These are phyloP conservation scores for Cephalopholis sonnerati DNA, from an alignment of 2,113 vertebrate genomes.

Conservation along the genomic window DNA sequence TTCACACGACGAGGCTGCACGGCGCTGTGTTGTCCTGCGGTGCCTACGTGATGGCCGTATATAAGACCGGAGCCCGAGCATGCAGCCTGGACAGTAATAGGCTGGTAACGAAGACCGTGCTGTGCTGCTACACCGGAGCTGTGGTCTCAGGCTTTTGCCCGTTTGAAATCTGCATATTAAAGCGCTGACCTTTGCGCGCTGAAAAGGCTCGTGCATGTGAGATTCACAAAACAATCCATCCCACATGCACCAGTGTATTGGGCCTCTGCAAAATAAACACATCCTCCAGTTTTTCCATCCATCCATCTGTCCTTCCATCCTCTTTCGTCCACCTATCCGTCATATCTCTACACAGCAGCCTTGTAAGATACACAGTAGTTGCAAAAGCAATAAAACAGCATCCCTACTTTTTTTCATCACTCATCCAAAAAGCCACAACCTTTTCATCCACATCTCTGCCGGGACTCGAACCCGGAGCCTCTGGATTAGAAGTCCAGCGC, in stretches of 20 bases:
- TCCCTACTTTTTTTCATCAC: background rate
- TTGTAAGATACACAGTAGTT: background rate
- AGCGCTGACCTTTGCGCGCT: slow-evolving; percentile 58
- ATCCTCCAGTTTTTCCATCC: background rate
- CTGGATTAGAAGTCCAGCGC: slow-evolving; percentile 99
- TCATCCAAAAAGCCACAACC: slow-evolving; percentile 53
- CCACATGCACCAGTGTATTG: background rate
- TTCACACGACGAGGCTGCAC: slow-evolving; percentile 16
- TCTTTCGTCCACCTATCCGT: background rate
- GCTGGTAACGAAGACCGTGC: slow-evolving; percentile 14
- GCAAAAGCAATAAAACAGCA: background rate
- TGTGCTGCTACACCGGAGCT: slow-evolving; percentile 13
- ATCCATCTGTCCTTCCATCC: background rate
- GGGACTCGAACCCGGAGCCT: slow-evolving; percentile 99
- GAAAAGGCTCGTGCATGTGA: slow-evolving; percentile 23
- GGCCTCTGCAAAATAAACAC: slow-evolving; percentile 14
- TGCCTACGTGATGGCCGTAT: background rate
- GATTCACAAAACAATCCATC: background rate
- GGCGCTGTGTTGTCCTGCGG: slow-evolving; percentile 24
- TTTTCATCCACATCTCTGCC: slow-evolving; percentile 92
- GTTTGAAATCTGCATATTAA: slow-evolving; percentile 55
- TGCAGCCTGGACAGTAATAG: slow-evolving; percentile 8
- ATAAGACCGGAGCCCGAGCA: background rate
- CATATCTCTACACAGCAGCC: background rate
- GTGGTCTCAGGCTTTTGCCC: slow-evolving; percentile 15